Base-by-base conservation (phyloP, 1,140 invertebrate genomes). In the Elysia chlorotica region DNA sequence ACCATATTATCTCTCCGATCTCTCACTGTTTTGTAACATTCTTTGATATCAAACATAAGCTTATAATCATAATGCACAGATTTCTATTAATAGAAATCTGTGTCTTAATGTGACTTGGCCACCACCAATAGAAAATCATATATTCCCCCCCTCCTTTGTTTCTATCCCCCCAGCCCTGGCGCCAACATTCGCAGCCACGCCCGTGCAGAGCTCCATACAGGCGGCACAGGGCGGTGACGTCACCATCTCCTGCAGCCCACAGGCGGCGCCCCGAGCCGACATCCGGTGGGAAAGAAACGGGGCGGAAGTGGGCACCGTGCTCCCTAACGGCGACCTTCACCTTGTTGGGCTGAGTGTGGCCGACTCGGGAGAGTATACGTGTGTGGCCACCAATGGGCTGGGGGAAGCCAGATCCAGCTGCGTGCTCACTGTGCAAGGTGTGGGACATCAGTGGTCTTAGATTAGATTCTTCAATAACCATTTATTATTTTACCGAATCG, bases 151-250 rank as follows among this genome's bases (percentile, higher is more conserved):
- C n/a, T n/a, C n/a, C n/a, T n/a, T n/a, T n/a, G n/a, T n/a, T n/a
- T n/a, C n/a, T n/a, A n/a, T n/a, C n/a, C n/a, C 25, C 87, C 38
- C 77, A 92, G 92, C 93, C 28, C 90, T 98, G 75, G 92, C 92
- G 81, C 96, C 96, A 35, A 93, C 93, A 0, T 98, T 98, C 86
- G 93, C 93, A 76, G 98, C 97, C 86, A 89, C 90, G 61, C 96
- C 96, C 4, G 86, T 98, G 53, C 93, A 95, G 85, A 89, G 92
- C 0, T 94, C 96, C 87, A 94, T 93, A 19, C 95, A 95, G 87
- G 96, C 94, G 0, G 93, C 94, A 0, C 93, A 96, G 86, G 92
- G 92, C 75, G 95, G 95, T 53, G 98, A 97, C 87, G 92, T 95
- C 0, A 98, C 96, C 0, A 93, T 99, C 61, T 90, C 91, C 61